Conservation (phyloP, 2,888 invertebrate species). For the Asteroscopus sphinx region DNA sequence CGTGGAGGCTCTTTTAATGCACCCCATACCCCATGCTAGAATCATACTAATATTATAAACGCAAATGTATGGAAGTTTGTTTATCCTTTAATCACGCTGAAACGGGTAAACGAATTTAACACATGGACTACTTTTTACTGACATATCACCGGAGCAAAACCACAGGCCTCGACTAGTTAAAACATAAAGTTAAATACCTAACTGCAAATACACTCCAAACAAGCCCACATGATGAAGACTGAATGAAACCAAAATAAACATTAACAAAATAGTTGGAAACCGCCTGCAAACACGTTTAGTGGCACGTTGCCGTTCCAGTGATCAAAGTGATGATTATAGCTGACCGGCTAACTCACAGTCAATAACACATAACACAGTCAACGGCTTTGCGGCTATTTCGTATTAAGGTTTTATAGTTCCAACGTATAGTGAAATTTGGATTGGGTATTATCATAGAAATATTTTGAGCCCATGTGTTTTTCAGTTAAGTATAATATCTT, state of each 20-base stretch:
- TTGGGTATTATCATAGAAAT: too few species aligned
- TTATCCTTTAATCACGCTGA: too few species aligned
- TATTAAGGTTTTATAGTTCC: conserved; percentile 26
- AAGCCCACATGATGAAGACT: conserved; percentile 1
- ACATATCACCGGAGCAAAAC: too few species aligned
- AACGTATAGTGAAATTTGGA: background rate
- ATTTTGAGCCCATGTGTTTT: too few species aligned
- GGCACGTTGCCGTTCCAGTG: conserved; percentile 56
- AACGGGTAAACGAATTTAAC: too few species aligned
- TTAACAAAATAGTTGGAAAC: conserved; percentile 43
- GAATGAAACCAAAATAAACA: conserved; percentile 23
- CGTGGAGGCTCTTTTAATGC: too few species aligned
- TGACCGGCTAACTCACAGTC: conserved; percentile 60
- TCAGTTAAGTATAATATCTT: too few species aligned
- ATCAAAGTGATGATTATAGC: conserved; percentile 71
- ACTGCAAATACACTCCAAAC: background rate
- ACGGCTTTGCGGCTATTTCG: conserved; percentile 45
- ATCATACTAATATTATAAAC: too few species aligned
- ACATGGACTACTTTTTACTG: too few species aligned
- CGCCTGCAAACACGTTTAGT: conserved; percentile 35
- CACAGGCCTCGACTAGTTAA: too few species aligned
- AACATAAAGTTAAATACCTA: background rate
- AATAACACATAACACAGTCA: conserved; percentile 62
- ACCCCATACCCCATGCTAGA: too few species aligned
- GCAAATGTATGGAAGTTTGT: too few species aligned